Base-by-base conservation (phyloP, 2,797 vertebrate genomes). In the Cynopterus sphinx region DNA sequence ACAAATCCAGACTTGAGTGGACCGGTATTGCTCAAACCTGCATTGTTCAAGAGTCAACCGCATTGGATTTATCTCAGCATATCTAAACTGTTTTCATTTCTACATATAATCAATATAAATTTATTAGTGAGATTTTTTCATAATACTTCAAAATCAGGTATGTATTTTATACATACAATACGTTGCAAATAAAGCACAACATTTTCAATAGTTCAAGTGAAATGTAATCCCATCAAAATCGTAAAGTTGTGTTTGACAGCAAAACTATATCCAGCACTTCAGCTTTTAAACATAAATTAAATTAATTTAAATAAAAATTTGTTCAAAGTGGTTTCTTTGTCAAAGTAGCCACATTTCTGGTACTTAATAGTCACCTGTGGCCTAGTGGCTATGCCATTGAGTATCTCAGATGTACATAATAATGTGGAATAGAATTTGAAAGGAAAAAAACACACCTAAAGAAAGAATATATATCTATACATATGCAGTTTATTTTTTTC, bases 301-400 rank as follows among this genome's bases (percentile, higher is more conserved):
- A 36, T 28, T 21, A 49, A 90, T 28, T n/a, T 26, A 68, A 90
- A 74, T 63, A 61, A 68, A 78, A 68, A 59, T 88, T 17, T 49
- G 49, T 49, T 49, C 49, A 16, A 49, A 49, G 13, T 15, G 12
- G 12, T 49, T 1, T 4, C 6, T 53, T 63, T 22, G 3, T 79
- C 9, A 10, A 4, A 41, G 7, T 77, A 67, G 16, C 17, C 11
- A 33, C 7, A 24, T 67, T 57, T 46, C 10, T 87, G 31, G 3
- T 53, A 73, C 1, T 67, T 22, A 49, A 3, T 41, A 61, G 28
- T 9, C 4, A 93, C 9, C 22, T 19, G 31, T 9, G 11, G 2
- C 1, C 1, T 33, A 19, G 9, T 26, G 61, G 3, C 8, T 43
- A 31, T 4, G 6, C 9, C 49, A 1, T 4, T 57, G 51, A 12